phyloP scores from a whole-genome alignment of 2,113 vertebrate species.

The Peromyscus polionotus region DNA sequence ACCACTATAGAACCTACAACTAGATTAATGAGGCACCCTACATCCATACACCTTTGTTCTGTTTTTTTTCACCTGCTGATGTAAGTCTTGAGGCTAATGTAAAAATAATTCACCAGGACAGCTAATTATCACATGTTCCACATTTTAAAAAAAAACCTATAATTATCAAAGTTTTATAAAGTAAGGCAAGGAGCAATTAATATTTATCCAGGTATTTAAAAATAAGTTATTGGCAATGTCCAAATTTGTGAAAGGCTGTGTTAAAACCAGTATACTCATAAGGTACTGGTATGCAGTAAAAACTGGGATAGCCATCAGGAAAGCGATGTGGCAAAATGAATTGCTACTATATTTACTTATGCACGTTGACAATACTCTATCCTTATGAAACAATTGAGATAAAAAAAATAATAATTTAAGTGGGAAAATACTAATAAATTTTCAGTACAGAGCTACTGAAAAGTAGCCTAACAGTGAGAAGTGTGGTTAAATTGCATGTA shows the following conservation, averaged over 20 bases:
- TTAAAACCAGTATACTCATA: neutral
- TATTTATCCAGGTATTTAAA: constrained; percentile 54
- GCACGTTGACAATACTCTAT: constrained; percentile 10
- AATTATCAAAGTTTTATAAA: constrained; percentile 59
- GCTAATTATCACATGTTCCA: constrained; percentile 37
- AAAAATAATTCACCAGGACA: constrained; percentile 57
- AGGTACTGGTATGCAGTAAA: neutral
- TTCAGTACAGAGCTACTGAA: constrained; percentile 21
- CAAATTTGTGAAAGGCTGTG: constrained; percentile 35
- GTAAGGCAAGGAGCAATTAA: constrained; percentile 40
- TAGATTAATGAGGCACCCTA: neutral
- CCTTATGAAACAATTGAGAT: constrained; percentile 52
- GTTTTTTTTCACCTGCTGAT: constrained; percentile 45
- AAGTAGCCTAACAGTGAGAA: constrained; percentile 32
- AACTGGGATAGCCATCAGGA: constrained; percentile 44
- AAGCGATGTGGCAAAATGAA: constrained; percentile 23
- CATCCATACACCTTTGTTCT: constrained; percentile 51
- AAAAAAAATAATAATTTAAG: constrained; percentile 34
- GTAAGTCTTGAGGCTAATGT: constrained; percentile 22
- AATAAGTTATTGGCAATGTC: constrained; percentile 15
- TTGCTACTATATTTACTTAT: constrained; percentile 1
- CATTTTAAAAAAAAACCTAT: neutral
- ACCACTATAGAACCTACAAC: neutral
- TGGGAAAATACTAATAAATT: constrained; percentile 53
- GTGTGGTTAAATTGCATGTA: constrained; percentile 46